Evolutionary conservation across 2,113 vertebrate species (phyloP).

Genomic region (Trogon melanurus): DNA sequence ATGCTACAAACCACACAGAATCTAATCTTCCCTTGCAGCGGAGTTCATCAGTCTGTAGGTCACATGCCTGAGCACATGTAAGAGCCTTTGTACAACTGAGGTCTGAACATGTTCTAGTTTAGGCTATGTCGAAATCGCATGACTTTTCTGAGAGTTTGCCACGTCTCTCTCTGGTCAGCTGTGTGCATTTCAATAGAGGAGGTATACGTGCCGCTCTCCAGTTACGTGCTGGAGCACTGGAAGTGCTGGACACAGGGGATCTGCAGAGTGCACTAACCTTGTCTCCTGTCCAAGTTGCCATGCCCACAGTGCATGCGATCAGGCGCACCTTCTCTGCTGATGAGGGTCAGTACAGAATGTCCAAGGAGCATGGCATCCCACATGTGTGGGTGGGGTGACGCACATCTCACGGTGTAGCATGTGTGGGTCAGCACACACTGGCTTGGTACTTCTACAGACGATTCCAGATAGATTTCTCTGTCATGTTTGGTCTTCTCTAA

Average conservation of each 20-base stretch:
- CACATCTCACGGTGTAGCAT: fast-evolving
- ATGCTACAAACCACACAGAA: neutral
- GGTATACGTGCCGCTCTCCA: fast-evolving
- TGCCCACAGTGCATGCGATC: fast-evolving
- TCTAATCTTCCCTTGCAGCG: neutral
- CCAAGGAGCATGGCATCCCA: neutral
- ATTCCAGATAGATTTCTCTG: neutral
- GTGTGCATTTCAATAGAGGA: neutral
- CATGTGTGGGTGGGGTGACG: fast-evolving
- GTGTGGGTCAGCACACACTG: fast-evolving
- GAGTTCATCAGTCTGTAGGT: neutral
- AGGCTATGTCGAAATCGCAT: neutral
- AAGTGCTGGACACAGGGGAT: neutral
- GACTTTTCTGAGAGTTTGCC: neutral
- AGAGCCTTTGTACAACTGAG: neutral
- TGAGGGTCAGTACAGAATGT: fast-evolving
- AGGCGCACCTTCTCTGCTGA: neutral
- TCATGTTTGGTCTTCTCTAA: neutral
- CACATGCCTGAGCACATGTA: neutral
- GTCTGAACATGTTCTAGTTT: neutral
- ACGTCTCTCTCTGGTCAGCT: neutral
- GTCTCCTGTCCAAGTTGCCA: no score
- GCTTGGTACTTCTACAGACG: neutral
- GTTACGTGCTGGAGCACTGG: neutral
- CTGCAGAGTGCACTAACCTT: fast-evolving